These are phyloP conservation scores for Lepisosteus osseus DNA, from an alignment of 2,113 vertebrate genomes.

Conservation along the genomic window DNA sequence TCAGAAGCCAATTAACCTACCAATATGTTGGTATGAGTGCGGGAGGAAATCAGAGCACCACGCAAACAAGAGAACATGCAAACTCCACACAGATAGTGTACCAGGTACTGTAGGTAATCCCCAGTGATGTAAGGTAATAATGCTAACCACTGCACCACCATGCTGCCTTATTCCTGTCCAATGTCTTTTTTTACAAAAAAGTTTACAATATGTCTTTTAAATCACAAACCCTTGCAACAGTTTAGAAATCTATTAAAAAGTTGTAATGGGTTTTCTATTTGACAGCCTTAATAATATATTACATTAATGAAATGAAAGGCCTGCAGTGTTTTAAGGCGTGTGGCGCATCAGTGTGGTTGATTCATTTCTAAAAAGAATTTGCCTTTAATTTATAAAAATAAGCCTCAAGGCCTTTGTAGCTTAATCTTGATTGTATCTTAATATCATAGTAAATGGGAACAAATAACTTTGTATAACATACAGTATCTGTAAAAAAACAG, in stretches of 20 bases:
- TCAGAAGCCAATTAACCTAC: too few relatives aligned
- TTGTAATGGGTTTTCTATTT: conserved; percentile 12
- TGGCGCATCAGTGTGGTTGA: background rate
- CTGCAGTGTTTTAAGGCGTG: conserved; percentile 1
- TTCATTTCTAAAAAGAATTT: conserved; percentile 14
- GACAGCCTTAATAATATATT: conserved; percentile 21
- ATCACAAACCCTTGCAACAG: background rate
- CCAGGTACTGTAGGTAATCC: background rate
- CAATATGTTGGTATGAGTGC: too few relatives aligned
- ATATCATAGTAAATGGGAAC: background rate
- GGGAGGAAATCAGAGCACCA: too few relatives aligned
- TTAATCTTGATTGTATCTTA: background rate
- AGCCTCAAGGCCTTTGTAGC: background rate
- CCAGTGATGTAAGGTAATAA: background rate
- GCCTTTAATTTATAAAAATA: background rate
- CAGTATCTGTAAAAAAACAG: background rate
- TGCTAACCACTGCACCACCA: too few relatives aligned
- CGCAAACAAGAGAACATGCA: too few relatives aligned
- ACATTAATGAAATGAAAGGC: conserved; percentile 19
- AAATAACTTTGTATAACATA: too few relatives aligned
- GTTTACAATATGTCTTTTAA: background rate
- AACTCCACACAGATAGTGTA: too few relatives aligned
- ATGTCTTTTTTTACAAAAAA: conserved; percentile 8
- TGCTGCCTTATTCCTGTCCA: background rate
- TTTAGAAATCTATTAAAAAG: conserved; percentile 13